phyloP scores from a whole-genome alignment of 2,888 invertebrate species.

The Watsonalla binaria region DNA sequence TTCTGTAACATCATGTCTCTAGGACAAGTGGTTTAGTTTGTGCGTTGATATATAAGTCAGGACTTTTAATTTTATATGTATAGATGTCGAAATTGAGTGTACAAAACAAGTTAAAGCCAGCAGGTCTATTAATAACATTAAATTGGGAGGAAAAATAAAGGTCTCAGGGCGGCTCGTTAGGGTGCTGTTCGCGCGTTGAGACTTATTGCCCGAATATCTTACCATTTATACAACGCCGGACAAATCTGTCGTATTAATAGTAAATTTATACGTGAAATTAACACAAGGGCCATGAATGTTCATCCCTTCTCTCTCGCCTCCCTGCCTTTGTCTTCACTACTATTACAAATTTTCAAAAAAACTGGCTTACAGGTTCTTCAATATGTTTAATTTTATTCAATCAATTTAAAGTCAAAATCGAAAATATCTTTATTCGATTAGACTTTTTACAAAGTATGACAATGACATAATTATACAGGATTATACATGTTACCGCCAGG shows the following conservation, averaged over 20 bases:
- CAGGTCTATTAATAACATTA: conserved; percentile 40
- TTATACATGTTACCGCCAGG: no score
- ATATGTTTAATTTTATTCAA: no score
- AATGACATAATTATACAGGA: no score
- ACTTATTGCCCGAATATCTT: conserved; percentile 57
- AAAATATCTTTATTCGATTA: no score
- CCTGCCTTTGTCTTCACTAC: no score
- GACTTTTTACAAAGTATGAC: no score
- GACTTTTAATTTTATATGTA: not conserved
- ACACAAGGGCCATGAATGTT: conserved; percentile 5
- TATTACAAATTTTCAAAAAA: no score
- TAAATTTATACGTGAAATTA: conserved; percentile 48
- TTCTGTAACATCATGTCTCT: no score
- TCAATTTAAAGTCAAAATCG: no score
- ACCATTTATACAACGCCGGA: conserved; percentile 42
- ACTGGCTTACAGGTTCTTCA: no score
- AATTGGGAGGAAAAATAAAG: conserved; percentile 56
- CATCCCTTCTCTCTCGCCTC: no score
- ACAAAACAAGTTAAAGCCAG: conserved; percentile 26
- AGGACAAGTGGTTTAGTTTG: no score
- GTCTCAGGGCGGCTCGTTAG: conserved; percentile 48
- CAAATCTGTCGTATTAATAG: conserved; percentile 45
- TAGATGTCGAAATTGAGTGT: conserved; percentile 10
- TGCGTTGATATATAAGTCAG: not conserved
- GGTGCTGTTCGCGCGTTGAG: conserved; percentile 37